Evolutionary conservation across 92 coral and sea anemone genomes (phyloP).

Genomic region (Porites evermanni): DNA sequence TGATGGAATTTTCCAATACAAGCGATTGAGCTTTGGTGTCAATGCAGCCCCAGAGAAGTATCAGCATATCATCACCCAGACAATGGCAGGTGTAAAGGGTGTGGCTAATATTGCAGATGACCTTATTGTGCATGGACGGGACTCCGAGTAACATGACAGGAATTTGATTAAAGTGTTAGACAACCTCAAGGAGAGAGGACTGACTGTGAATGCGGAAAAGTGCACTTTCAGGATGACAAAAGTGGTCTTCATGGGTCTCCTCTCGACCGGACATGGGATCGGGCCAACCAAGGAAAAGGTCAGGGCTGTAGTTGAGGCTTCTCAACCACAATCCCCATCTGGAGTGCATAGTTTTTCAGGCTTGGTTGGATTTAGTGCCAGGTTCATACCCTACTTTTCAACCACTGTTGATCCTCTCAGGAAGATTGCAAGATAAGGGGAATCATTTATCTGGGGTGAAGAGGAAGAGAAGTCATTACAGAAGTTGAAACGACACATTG

Average conservation of each 20-base stretch:
- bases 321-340: slow-evolving; percentile 5
- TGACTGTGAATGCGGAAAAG: slow-evolving; percentile 24
- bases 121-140: slow-evolving; percentile 31
- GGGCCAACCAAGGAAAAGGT: slow-evolving; percentile 36
- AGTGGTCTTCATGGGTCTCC: slow-evolving; percentile 38
- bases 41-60: slow-evolving; percentile 37
- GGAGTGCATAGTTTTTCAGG: slow-evolving; percentile 30
- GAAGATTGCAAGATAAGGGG: neutral
- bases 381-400: neutral
- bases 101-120: slow-evolving; percentile 36
- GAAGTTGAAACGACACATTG: slow-evolving; percentile 8
- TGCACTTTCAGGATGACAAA: slow-evolving; percentile 25
- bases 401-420: neutral
- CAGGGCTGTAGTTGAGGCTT: slow-evolving; percentile 21
- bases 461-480: neutral
- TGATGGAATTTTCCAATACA: neutral
- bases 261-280: slow-evolving; percentile 27
- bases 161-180: neutral
- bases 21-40: slow-evolving; percentile 35
- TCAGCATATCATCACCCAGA: slow-evolving; percentile 36
- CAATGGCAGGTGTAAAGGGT: neutral
- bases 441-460: neutral
- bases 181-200: slow-evolving; percentile 7
- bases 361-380: slow-evolving; percentile 15
- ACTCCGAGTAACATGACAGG: slow-evolving; percentile 14